Base-by-base conservation (phyloP, 1,140 invertebrate genomes). In the Samia ricini region DNA sequence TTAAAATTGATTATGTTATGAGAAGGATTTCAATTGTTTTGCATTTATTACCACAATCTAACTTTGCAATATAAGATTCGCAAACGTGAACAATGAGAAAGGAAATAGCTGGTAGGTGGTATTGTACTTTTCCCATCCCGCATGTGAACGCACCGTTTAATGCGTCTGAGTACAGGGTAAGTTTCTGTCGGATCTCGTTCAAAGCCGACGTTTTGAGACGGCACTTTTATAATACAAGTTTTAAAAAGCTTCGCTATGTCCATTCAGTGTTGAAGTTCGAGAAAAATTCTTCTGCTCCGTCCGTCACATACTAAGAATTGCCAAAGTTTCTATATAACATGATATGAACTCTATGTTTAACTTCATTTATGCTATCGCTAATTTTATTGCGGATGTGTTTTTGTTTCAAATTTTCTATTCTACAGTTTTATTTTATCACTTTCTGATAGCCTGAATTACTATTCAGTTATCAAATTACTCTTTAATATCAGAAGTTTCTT, bases 101-200 rank as follows among this genome's bases (percentile, higher is more conserved):
- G 75, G 79, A 82, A 81, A n/a, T n/a, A n/a, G n/a, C n/a, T n/a
- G n/a, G n/a, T 81, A 78, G 71, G 71, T 80, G 77, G 72, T 74
- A 42, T 15, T 42, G 33, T 22, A 52, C 20, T 80, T 81, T 72
- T 71, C 68, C 23, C 73, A 69, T 72, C 73, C 75, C 79, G 77
- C 76, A 67, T 78, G 69, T 81, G 83, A 86, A 84, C 79, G 77
- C 71, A 69, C 76, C 81, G 85, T 88, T 88, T 85, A 85, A 84
- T 84, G 81, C 83, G 72, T 79, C 77, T 68, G 62, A 72, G 77
- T 77, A 82, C 78, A 76, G 79, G 77, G 68, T 74, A 81, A 86
- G 77, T 85, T 85, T 84, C 76, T 75, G 68, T 66, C 71, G 60
- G 67, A 80, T 67, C 71, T 64, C 59, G 74, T 51, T 65, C 71